These are phyloP conservation scores for Seriola aureovittata DNA, from an alignment of 2,113 vertebrate species.

Conservation along the genomic window DNA sequence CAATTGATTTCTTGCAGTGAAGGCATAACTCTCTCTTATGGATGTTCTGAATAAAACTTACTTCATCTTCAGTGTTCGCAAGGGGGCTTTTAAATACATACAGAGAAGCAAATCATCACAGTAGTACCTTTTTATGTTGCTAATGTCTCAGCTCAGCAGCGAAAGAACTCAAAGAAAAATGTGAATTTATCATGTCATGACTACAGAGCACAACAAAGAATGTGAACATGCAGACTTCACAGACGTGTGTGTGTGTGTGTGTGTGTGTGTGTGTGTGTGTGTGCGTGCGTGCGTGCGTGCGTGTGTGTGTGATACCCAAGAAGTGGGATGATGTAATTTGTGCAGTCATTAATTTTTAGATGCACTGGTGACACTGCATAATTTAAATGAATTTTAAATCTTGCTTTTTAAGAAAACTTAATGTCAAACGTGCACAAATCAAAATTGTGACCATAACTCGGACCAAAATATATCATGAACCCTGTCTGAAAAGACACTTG, in stretches of 20 bases:
- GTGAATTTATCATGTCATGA: constrained; percentile 21
- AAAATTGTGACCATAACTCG: background rate
- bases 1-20: constrained; percentile 60
- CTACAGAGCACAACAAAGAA: constrained; percentile 23
- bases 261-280: background rate
- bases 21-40: constrained; percentile 57
- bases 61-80: constrained; percentile 53
- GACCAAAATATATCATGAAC: background rate
- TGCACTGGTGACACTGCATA: background rate
- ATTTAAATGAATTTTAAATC: constrained; percentile 8
- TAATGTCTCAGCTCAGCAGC: constrained; percentile 43
- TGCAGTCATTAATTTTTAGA: constrained; percentile 8
- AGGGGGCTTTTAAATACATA: constrained; percentile 50
- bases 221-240: background rate
- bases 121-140: constrained; percentile 39
- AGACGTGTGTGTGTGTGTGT: background rate
- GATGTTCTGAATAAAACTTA: constrained; percentile 47
- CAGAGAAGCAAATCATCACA: constrained; percentile 53
- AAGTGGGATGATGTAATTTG: background rate
- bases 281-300: background rate
- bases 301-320: background rate
- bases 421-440: background rate
- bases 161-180: constrained; percentile 13
- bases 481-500: background rate
- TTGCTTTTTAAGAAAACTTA: constrained; percentile 20